A percentile compares a stretch with the other conserved stretches of the same genome.
phyloP scores from a whole-genome alignment of 2,113 vertebrate genomes.

The Coracopsis vasa region DNA sequence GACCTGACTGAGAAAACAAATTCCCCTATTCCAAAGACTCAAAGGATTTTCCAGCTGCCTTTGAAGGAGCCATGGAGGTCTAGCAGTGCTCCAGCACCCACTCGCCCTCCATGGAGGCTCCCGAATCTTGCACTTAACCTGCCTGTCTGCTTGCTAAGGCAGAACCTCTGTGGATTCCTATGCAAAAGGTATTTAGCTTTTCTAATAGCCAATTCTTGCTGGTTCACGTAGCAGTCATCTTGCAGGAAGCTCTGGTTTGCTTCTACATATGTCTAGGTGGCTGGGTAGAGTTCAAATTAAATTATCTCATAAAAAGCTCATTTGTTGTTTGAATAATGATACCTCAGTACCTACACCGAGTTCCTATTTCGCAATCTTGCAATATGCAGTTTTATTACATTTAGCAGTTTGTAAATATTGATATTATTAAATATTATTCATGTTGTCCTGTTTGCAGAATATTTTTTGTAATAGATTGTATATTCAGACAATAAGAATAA shows the following conservation, averaged over 20 bases:
- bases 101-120: background rate
- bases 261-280: background rate
- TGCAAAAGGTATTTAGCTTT: background rate
- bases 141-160: background rate
- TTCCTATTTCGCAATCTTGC: background rate
- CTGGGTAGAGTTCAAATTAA: background rate
- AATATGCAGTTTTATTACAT: background rate
- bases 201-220: background rate
- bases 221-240: background rate
- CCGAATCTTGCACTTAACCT: background rate
- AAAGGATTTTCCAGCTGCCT: background rate
- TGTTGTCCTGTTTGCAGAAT: background rate
- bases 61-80: background rate
- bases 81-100: fast-evolving
- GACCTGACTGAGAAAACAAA: background rate
- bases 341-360: background rate
- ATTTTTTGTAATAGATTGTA: background rate
- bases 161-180: background rate
- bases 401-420: background rate
- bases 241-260: background rate
- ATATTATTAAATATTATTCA: background rate
- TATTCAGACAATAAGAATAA: background rate
- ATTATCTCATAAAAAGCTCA: background rate
- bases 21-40: fast-evolving
- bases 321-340: background rate